Evolutionary conservation across 2,888 invertebrate species (phyloP).

Genomic region (Strigamia maritima): DNA sequence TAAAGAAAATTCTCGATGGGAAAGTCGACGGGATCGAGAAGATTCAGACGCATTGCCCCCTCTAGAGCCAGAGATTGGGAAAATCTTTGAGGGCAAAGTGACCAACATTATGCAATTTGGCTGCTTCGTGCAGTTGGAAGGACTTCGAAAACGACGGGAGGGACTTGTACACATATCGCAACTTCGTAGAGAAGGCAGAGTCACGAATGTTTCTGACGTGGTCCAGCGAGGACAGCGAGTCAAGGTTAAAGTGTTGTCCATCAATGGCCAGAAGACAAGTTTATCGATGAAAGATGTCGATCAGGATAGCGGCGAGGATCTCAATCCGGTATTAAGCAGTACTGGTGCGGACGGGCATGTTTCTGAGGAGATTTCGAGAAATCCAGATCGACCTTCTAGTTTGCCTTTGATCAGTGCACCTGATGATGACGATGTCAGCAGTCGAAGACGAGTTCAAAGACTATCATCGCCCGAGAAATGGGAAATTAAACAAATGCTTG

Average conservation of each 20-base stretch:
- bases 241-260: constrained; percentile 85
- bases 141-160: constrained; percentile 81
- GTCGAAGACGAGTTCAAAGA: constrained; percentile 76
- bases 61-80: constrained; percentile 56
- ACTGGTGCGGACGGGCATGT: constrained; percentile 48
- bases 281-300: constrained; percentile 96
- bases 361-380: constrained; percentile 69
- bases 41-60: constrained; percentile 49
- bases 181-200: constrained; percentile 84
- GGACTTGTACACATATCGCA: constrained; percentile 94
- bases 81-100: constrained; percentile 86
- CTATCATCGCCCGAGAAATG: constrained; percentile 93
- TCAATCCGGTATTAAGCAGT: constrained; percentile 70
- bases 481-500: constrained; percentile 97
- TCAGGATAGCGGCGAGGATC: constrained; percentile 87
- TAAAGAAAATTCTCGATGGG: constrained; percentile 23
- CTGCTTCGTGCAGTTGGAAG: constrained; percentile 94
- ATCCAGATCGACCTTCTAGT: constrained; percentile 83
- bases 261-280: constrained; percentile 92
- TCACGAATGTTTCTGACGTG: constrained; percentile 90
- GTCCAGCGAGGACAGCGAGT: constrained; percentile 84
- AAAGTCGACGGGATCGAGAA: constrained; percentile 42
- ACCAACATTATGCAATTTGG: constrained; percentile 97
- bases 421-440: constrained; percentile 70
- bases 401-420: constrained; percentile 54